Conservation (phyloP, 2,797 vertebrate genomes). For the Poecilia velifera region DNA sequence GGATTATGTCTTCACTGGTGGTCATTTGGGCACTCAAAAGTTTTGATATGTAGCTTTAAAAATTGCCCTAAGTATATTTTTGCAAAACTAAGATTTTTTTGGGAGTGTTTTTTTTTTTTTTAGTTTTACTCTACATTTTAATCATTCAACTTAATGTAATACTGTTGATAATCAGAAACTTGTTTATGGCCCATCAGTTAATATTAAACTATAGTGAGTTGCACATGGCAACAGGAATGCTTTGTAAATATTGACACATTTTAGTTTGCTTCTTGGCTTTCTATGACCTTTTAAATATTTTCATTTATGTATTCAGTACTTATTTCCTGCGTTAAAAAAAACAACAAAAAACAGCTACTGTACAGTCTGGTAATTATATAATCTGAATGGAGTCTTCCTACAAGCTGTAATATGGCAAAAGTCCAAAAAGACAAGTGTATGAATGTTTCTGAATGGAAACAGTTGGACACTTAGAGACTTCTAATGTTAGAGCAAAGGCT, state of each 20-base stretch:
- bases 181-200: not conserved
- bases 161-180: not conserved
- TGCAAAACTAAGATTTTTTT: not conserved
- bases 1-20: not conserved
- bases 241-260: not conserved
- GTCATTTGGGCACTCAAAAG: not conserved
- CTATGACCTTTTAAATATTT: not conserved
- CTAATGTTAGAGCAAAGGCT: constrained; percentile 71
- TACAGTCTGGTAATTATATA: not conserved
- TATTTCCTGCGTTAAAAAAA: not conserved
- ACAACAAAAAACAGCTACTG: no score
- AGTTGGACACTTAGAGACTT: constrained; percentile 73
- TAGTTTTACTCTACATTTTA: not conserved
- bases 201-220: not conserved
- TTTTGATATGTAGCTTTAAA: not conserved
- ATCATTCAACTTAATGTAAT: not conserved
- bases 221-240: not conserved
- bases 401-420: constrained; percentile 35
- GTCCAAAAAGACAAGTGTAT: constrained; percentile 46
- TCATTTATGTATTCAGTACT: not conserved
- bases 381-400: not conserved
- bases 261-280: not conserved
- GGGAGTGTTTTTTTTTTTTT: not conserved
- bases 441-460: constrained; percentile 74
- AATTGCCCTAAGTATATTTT: not conserved